These are phyloP conservation scores for Drosophila bocki DNA, from an alignment of 1,140 invertebrate genomes.

Conservation along the genomic window DNA sequence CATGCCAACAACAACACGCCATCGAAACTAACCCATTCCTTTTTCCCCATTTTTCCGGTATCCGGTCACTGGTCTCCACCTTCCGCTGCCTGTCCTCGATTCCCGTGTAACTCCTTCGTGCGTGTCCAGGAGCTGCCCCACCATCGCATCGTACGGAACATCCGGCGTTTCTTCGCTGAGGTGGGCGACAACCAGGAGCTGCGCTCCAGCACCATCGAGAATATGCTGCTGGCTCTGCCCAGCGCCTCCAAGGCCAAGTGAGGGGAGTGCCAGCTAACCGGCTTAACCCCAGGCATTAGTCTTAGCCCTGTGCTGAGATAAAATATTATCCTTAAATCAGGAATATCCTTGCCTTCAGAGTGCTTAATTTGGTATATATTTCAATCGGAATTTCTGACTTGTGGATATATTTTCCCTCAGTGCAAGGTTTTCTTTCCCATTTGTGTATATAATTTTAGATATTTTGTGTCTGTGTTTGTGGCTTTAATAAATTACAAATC, in stretches of 20 bases:
- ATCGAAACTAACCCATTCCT: slow-evolving; percentile 39
- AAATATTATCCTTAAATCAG: background rate
- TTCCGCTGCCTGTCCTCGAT: background rate
- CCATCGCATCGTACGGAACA: slow-evolving; percentile 84
- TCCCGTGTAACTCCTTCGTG: background rate
- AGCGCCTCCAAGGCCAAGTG: slow-evolving; percentile 73
- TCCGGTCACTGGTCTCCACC: slow-evolving; percentile 6
- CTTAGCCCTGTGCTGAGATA: slow-evolving; percentile 4
- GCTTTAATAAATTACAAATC: slow-evolving; percentile 51
- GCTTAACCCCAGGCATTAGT: slow-evolving; percentile 6
- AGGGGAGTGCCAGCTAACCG: slow-evolving; percentile 24
- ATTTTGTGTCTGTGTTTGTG: slow-evolving; percentile 42
- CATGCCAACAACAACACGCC: slow-evolving; percentile 54
- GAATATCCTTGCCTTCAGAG: background rate
- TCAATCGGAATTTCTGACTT: background rate
- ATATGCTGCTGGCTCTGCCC: slow-evolving; percentile 83
- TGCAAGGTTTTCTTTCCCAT: background rate
- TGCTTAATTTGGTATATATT: background rate
- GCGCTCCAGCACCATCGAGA: slow-evolving; percentile 77
- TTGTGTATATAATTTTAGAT: slow-evolving; percentile 37
- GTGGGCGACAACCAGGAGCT: slow-evolving; percentile 81
- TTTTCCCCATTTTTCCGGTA: slow-evolving; percentile 14
- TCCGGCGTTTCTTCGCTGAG: slow-evolving; percentile 82
- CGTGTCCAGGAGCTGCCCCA: slow-evolving; percentile 78
- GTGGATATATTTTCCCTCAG: background rate